phyloP scores from a whole-genome alignment of 2,888 invertebrate genomes.

The Barypeithes pellucidus region DNA sequence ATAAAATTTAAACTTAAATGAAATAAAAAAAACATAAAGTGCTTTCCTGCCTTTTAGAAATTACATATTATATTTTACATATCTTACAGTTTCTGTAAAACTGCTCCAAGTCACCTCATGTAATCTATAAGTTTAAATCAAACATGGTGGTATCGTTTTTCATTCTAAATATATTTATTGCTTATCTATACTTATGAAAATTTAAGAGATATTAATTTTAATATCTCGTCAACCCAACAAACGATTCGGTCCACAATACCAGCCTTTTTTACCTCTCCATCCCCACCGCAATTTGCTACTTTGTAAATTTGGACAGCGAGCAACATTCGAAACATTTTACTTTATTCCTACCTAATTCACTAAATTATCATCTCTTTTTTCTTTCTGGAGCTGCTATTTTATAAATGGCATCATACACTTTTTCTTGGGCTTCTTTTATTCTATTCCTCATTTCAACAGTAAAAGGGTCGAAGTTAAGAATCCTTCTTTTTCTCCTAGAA shows the following conservation, averaged over 20 bases:
- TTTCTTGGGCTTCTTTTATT: conserved; percentile 71
- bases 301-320: not conserved
- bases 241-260: not conserved
- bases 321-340: not conserved
- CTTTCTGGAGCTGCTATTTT: conserved; percentile 64
- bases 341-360: not conserved
- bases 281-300: not conserved
- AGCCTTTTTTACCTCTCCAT: too few species aligned
- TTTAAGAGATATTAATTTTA: too few species aligned
- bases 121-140: too few species aligned
- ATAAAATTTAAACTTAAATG: too few species aligned
- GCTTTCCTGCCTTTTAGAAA: too few species aligned
- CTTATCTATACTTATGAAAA: too few species aligned
- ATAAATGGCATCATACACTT: conserved; percentile 72
- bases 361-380: conserved; percentile 33
- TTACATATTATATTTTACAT: too few species aligned
- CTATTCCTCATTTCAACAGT: conserved; percentile 76
- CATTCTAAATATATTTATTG: too few species aligned
- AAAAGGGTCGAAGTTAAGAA: conserved; percentile 81
- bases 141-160: too few species aligned
- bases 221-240: not conserved
- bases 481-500: conserved; percentile 74
- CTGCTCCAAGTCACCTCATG: too few species aligned
- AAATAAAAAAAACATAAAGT: too few species aligned
- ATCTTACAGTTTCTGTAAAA: too few species aligned